Evolutionary conservation across 2,113 vertebrate species (phyloP), one percentile per base, ranked within the genome.

Genomic region (Brachirus orientalis): DNA sequence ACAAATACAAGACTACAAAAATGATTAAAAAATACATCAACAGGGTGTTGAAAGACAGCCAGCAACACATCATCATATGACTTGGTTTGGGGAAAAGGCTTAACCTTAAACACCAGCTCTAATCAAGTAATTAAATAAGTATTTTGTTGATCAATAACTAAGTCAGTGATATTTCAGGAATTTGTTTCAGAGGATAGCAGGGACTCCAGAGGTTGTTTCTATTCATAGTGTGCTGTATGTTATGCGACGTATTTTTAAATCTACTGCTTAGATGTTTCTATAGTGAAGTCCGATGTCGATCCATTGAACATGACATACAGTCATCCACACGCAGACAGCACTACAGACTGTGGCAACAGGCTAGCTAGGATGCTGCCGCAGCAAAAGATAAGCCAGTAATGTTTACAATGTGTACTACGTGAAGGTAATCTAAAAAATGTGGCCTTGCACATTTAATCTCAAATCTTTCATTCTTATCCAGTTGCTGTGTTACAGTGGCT

Each of bases 171-270:
- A 83, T 88, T 86, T 80, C 65, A 80, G 77, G 84, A 86, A 86
- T 67, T 50, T 65, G 74, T 59, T 89, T 17, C 72, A 48, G 60
- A 28, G 72, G 69, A 70, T 6, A 28, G 28, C 64, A 51, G 4
- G 2, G 13, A 33, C 37, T 6, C 66, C 62, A 65, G 74, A 72
- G 68, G 65, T 50, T 1, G 2, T 38, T 50, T 72, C 86, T 87
- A 88, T 90, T 91, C 84, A 87, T 82, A 86, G 74, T 28, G 33
- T 10, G 45, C 54, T 79, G 65, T 83, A 61, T 55, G 77, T 65
- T 65, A 52, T 66, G 71, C 84, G 87, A 89, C 84, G 85, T 69
- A 78, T 68, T 90, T 92, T 72, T 83, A 85, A 89, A 85, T 75
- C 71, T 83, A 83, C 47, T 54, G 72, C 84, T 77, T 18, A 57